phyloP scores from a whole-genome alignment of 1,140 invertebrate genomes.

The Drosophila gunungcola region DNA sequence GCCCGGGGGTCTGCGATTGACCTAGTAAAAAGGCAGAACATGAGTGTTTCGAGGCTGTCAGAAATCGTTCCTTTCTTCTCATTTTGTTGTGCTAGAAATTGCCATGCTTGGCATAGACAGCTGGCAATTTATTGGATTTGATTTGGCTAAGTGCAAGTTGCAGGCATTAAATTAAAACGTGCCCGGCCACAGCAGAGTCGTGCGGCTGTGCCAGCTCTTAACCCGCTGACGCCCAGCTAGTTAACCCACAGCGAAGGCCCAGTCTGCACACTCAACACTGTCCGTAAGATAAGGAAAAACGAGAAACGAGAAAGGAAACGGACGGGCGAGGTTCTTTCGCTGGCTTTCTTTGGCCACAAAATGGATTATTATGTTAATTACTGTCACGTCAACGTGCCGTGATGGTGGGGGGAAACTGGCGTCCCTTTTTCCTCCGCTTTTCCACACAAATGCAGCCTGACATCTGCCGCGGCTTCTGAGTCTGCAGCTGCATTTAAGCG shows the following conservation, averaged over 20 bases:
- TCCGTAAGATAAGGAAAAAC: conserved; percentile 13
- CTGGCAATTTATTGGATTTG: conserved; percentile 46
- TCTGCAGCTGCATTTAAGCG: conserved; percentile 54
- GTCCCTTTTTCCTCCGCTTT: neutral
- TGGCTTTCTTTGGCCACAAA: conserved; percentile 61
- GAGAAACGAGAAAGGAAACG: conserved; percentile 12
- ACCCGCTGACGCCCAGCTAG: conserved; percentile 72
- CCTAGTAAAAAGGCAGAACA: conserved; percentile 26
- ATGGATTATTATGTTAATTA: conserved; percentile 82
- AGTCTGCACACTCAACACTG: neutral
- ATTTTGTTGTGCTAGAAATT: conserved; percentile 14
- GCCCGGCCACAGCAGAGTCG: conserved; percentile 46
- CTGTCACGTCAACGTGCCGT: conserved; percentile 72
- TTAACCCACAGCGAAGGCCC: conserved; percentile 59
- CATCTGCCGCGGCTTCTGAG: conserved; percentile 29
- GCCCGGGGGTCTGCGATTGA: conserved; percentile 23
- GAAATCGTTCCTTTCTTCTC: conserved; percentile 26
- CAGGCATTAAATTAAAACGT: conserved; percentile 70
- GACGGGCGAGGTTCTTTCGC: conserved; percentile 52
- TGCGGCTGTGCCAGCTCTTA: conserved; percentile 59
- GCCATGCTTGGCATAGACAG: conserved; percentile 32
- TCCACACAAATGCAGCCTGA: conserved; percentile 39
- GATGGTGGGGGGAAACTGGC: neutral
- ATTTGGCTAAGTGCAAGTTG: conserved; percentile 46
- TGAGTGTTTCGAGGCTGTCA: conserved; percentile 7